Base-by-base conservation (phyloP, 2,888 invertebrate genomes). In the Lasioglossum malachurum region DNA sequence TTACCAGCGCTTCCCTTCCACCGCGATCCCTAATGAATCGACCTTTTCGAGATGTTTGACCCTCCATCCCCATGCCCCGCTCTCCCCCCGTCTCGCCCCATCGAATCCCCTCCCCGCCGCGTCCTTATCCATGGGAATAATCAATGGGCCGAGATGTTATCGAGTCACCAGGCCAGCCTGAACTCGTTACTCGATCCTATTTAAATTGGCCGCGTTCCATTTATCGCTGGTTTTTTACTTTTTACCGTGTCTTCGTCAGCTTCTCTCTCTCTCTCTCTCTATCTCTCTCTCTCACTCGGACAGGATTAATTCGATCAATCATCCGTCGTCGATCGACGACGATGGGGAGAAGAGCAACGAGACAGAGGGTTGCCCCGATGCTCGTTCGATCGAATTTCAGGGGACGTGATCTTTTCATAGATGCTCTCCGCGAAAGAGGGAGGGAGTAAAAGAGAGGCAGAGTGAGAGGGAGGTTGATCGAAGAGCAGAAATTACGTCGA, bases 281-380 rank as follows among this genome's bases (percentile, higher is more conserved):
- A 4, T 16, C 2, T 5, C 31, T 5, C 16, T 3, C 35, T 67
- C 38, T 10, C 16, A 35, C 49, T 75, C 76, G n/a, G 77, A 67
- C 57, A 27, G 27, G 77, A 80, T 84, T 86, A 81, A 78, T 80
- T 81, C 81, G 81, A 86, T 86, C 86, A 67, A 84, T 86, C 86
- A 78, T 80, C 41, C 44, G 35, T 38, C 75, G 35, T 67, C 35
- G 67, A 67, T 35, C 67, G 23, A 60, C 27, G 60, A 16, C 31
- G 14, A 27, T 5, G 31, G 35, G 23, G n/a, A 3, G 7, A 23
- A 23, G 38, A 38, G 69, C 69, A 69, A 69, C 38, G 4, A n/a
- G 69, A 69, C 38, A 69, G 23, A 41, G 38, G 69, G 23, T 23
- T 41, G 38, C 10, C 8, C 60, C 27, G 60, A 12, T 60, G 60